Evolutionary conservation across 30 jellyfish, hydroid and myxozoan species (phyloP).

Genomic region (Aurelia aurita): DNA sequence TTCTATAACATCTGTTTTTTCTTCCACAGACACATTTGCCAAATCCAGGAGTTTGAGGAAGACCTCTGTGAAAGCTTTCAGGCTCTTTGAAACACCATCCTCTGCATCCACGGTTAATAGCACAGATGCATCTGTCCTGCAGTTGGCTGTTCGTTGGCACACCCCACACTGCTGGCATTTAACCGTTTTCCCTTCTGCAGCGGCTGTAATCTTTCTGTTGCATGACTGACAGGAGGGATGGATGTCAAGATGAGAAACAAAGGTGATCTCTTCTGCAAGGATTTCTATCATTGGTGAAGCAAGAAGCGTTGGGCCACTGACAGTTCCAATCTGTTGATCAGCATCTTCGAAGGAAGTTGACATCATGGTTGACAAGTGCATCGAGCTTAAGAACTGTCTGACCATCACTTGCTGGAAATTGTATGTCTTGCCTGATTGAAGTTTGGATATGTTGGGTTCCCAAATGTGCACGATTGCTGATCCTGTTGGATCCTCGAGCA

Average conservation of each 20-base stretch:
- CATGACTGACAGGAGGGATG: conserved; percentile 2
- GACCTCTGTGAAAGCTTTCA: background rate
- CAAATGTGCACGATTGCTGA: no score
- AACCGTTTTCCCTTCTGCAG: background rate
- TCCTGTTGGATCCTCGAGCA: conserved; percentile 20
- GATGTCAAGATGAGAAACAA: background rate
- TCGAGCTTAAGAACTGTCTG: background rate
- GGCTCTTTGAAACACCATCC: background rate
- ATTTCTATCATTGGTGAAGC: background rate
- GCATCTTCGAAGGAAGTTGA: conserved; percentile 3
- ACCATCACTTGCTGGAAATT: conserved; percentile 5
- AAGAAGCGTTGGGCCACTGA: conserved; percentile 1
- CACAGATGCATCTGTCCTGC: background rate
- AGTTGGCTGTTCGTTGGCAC: conserved; percentile 1
- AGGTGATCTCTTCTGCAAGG: background rate
- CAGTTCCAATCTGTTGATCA: conserved; percentile 2
- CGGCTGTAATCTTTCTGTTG: conserved; percentile 7
- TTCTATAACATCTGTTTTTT: background rate
- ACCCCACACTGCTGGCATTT: conserved; percentile 6
- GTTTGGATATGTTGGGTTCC: no score
- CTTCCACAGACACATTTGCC: background rate
- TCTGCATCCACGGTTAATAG: background rate
- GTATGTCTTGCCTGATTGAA: background rate
- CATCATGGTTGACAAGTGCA: background rate
- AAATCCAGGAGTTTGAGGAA: background rate